Conservation (phyloP, 37 sponge, comb jelly and placozoan species). For the Eunapius fragilis region DNA sequence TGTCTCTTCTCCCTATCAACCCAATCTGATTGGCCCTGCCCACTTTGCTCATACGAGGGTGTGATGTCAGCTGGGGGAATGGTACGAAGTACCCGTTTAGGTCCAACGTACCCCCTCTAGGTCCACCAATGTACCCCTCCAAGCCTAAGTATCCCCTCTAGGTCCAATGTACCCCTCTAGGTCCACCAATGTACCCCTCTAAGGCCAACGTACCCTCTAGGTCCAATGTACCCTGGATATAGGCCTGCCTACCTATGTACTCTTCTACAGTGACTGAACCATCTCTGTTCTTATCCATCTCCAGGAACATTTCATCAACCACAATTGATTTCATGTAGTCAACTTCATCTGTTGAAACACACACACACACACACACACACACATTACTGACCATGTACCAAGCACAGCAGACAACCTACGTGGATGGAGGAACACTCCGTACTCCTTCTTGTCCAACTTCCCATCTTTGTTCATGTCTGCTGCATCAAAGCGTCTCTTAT, state of each 20-base stretch:
- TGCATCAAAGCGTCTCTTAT: constrained; percentile 48
- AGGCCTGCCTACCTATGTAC: constrained; percentile 80
- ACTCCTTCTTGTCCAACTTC: constrained; percentile 69
- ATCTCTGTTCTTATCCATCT: constrained; percentile 91
- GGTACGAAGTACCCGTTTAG: too few relatives aligned
- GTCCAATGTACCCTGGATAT: too few relatives aligned
- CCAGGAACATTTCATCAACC: constrained; percentile 75
- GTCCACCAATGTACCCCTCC: too few relatives aligned
- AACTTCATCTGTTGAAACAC: constrained; percentile 53
- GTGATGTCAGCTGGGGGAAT: constrained; percentile 74
- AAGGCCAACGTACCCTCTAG: too few relatives aligned
- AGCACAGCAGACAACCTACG: constrained; percentile 8
- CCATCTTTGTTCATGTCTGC: constrained; percentile 77
- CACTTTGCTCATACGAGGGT: constrained; percentile 55
- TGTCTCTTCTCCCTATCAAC: constrained; percentile 67
- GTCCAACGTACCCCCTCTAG: too few relatives aligned
- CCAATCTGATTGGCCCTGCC: constrained; percentile 70
- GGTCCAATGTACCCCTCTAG: too few relatives aligned
- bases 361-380: too few relatives aligned
- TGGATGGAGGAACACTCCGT: constrained; percentile 84
- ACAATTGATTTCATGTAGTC: constrained; percentile 81
- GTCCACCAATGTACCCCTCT: too few relatives aligned
- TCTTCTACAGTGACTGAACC: constrained; percentile 77
- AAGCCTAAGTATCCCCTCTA: too few relatives aligned
- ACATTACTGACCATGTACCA: too few relatives aligned